These are phyloP conservation scores for Carlito syrichta DNA, from an alignment of 2,113 vertebrate genomes.

Conservation along the genomic window DNA sequence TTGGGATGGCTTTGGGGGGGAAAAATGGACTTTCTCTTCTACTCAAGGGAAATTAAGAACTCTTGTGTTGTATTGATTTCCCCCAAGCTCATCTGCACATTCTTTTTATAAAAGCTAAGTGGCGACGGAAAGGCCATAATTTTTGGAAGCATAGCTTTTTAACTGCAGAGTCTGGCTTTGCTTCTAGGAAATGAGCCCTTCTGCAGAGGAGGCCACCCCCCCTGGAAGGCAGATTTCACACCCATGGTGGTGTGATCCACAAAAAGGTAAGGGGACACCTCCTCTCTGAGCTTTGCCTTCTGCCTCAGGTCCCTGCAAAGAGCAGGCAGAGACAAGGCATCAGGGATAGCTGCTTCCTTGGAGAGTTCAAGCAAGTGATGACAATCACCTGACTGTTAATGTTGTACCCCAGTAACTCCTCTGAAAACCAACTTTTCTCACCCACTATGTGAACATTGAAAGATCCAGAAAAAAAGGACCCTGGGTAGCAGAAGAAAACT, in stretches of 20 bases:
- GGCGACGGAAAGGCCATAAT: not conserved
- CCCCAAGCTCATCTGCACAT: constrained; percentile 38
- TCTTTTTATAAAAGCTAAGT: constrained; percentile 48
- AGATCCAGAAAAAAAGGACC: not conserved
- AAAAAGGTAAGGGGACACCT: not conserved
- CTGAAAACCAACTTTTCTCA: not conserved
- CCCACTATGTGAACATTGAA: not conserved
- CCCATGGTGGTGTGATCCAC: not conserved
- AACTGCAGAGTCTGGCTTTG: constrained; percentile 25
- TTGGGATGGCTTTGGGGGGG: not conserved
- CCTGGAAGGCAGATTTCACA: not conserved
- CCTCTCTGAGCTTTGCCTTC: not conserved
- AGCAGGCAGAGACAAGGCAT: not conserved
- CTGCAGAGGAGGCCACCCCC: not conserved
- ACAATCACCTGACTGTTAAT: not conserved
- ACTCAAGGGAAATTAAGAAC: constrained; percentile 63
- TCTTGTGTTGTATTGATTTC: constrained; percentile 63
- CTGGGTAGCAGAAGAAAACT: not conserved
- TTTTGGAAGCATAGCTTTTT: constrained; percentile 34
- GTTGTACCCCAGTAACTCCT: not conserved
- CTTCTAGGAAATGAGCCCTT: not conserved
- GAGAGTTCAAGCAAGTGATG: not conserved
- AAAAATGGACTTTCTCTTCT: not conserved
- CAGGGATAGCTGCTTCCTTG: not conserved
- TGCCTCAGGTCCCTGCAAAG: not conserved